Conservation (phyloP, 2,113 vertebrate genomes). For the Deroptyus accipitrinus region DNA sequence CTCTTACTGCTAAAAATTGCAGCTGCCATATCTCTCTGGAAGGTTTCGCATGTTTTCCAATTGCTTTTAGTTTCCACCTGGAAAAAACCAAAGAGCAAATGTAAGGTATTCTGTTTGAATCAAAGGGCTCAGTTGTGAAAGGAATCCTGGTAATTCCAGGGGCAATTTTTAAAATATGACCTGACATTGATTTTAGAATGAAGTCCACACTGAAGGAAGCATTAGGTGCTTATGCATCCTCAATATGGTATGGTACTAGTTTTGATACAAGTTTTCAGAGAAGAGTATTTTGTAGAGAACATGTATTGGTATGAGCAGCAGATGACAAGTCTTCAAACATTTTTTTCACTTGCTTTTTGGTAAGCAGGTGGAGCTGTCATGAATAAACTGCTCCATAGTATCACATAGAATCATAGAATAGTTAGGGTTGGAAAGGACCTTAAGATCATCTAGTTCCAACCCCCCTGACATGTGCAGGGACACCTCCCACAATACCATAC, state of each 20-base stretch:
- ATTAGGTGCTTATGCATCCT: background rate
- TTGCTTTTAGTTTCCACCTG: background rate
- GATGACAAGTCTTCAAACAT: background rate
- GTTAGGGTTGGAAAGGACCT: too few species aligned
- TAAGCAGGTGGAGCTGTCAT: background rate
- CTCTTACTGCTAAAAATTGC: background rate
- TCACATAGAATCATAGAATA: too few species aligned
- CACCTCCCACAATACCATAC: too few species aligned
- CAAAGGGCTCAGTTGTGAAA: background rate
- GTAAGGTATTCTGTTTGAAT: background rate
- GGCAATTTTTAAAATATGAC: background rate
- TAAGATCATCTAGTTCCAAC: too few species aligned
- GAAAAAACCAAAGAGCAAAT: background rate
- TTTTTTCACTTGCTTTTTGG: conserved; percentile 1
- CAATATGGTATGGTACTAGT: background rate
- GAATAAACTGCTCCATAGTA: background rate
- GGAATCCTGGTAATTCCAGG: background rate
- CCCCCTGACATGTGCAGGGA: too few species aligned
- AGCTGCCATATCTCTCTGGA: background rate
- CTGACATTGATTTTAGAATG: background rate
- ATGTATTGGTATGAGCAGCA: background rate
- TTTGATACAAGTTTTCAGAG: background rate
- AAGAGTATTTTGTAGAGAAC: background rate
- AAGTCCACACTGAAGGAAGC: background rate
- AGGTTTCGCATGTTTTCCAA: background rate